Conservation (phyloP, 2,888 invertebrate genomes). For the Drosophila meridiana region DNA sequence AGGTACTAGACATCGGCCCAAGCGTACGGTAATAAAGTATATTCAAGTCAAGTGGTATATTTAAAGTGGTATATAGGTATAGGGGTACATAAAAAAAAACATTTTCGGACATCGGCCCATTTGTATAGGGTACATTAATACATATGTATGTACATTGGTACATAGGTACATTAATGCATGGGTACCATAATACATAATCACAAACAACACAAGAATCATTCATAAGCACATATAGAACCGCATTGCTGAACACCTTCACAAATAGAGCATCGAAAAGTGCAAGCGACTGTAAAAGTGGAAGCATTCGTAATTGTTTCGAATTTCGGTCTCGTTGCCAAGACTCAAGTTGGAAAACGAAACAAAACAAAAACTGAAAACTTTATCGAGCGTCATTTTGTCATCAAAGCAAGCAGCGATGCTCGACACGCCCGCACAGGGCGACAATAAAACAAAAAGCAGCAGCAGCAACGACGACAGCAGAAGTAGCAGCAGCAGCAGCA, state of each 20-base stretch:
- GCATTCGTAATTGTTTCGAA: constrained; percentile 67
- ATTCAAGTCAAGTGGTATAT: too few relatives aligned
- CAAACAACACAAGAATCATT: too few relatives aligned
- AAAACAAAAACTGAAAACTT: constrained; percentile 59
- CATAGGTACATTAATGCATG: too few relatives aligned
- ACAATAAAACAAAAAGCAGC: constrained; percentile 63
- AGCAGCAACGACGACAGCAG: constrained; percentile 20
- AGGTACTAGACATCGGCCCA: too few relatives aligned
- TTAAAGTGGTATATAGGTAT: too few relatives aligned
- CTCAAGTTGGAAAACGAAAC: constrained; percentile 8
- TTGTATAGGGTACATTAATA: too few relatives aligned
- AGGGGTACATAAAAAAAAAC: too few relatives aligned
- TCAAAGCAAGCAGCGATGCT: constrained; percentile 47
- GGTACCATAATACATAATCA: too few relatives aligned
- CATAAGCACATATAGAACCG: neutral
- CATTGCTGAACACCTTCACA: neutral
- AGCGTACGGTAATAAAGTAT: too few relatives aligned
- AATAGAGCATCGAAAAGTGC: constrained; percentile 21
- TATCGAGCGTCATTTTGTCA: constrained; percentile 50
- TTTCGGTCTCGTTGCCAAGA: constrained; percentile 58
- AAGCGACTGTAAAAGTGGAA: constrained; percentile 44
- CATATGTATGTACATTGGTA: too few relatives aligned
- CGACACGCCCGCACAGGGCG: constrained; percentile 56
- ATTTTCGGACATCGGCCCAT: too few relatives aligned
- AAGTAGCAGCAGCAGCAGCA: constrained; percentile 18